Percentiles rank a stretch among this genome's conserved stretches.
Evolutionary conservation across 2,888 invertebrate species (phyloP).

Genomic region (Acleris holmiana): DNA sequence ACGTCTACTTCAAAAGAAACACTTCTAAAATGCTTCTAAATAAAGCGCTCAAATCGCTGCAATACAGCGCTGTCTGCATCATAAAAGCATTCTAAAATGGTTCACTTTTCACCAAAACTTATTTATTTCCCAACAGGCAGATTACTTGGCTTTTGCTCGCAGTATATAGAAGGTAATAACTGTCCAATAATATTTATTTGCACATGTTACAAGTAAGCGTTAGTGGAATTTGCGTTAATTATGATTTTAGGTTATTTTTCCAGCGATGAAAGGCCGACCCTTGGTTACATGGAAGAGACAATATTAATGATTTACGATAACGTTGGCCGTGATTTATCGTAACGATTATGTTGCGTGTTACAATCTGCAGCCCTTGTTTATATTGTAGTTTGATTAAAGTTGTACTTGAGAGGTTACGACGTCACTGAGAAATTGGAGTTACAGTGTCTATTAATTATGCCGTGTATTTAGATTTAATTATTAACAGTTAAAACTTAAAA

Average conservation of each 20-base stretch:
- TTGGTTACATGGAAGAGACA: conserved; percentile 53
- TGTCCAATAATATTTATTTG: conserved; percentile 22
- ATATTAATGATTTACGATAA: conserved; percentile 49
- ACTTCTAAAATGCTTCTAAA: conserved; percentile 5
- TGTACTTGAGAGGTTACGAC: background rate
- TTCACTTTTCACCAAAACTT: conserved; percentile 17
- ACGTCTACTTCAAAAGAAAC: background rate
- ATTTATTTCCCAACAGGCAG: conserved; percentile 25
- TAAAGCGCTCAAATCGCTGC: background rate
- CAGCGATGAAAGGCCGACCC: conserved; percentile 46
- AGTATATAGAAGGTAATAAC: conserved; percentile 10
- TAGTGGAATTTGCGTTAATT: conserved; percentile 61
- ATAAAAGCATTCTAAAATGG: conserved; percentile 15
- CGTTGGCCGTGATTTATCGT: conserved; percentile 35
- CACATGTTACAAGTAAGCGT: too few species aligned
- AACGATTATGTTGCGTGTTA: conserved; percentile 38
- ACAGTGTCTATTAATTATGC: too few species aligned
- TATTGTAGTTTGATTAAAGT: conserved; percentile 34
- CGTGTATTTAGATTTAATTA: too few species aligned
- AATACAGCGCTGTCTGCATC: conserved; percentile 3
- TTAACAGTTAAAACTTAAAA: too few species aligned
- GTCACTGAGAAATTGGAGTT: too few species aligned
- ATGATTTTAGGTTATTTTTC: conserved; percentile 48
- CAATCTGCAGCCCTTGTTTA: conserved; percentile 38
- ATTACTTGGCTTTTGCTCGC: conserved; percentile 12